Conservation (phyloP, 2,113 vertebrate species). For the Pseudolaguvia tuberculata region DNA sequence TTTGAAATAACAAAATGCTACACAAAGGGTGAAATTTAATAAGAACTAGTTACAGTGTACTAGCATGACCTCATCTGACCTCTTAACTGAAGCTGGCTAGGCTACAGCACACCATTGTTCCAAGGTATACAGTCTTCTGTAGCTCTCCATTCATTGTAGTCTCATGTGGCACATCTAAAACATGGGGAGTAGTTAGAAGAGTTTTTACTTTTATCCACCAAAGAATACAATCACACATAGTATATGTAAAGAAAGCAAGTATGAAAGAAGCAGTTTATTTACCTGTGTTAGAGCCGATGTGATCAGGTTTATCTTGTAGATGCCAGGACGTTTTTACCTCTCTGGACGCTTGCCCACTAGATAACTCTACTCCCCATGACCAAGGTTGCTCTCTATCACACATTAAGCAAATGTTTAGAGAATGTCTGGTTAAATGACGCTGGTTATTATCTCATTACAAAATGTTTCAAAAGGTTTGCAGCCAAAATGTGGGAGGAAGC, state of each 20-base stretch:
- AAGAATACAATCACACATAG: not conserved
- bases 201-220: not conserved
- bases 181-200: not conserved
- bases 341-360: constrained; percentile 74
- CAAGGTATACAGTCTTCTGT: constrained; percentile 74
- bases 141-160: constrained; percentile 61
- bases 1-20: not conserved
- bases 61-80: constrained; percentile 21
- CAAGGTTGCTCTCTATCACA: constrained; percentile 74
- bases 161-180: constrained; percentile 70
- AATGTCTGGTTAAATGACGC: not conserved
- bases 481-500: not conserved
- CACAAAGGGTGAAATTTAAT: not conserved
- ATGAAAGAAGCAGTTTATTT: not conserved
- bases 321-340: constrained; percentile 80
- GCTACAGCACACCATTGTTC: constrained; percentile 62
- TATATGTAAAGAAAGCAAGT: not conserved
- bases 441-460: not conserved
- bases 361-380: constrained; percentile 82
- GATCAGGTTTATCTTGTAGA: constrained; percentile 76
- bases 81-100: constrained; percentile 58
- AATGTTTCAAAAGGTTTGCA: not conserved
- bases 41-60: constrained; percentile 3
- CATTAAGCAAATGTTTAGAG: not conserved
- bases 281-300: constrained; percentile 71